Evolutionary conservation across 1,140 invertebrate genomes (phyloP).

Genomic region (Aleiodes sp.): DNA sequence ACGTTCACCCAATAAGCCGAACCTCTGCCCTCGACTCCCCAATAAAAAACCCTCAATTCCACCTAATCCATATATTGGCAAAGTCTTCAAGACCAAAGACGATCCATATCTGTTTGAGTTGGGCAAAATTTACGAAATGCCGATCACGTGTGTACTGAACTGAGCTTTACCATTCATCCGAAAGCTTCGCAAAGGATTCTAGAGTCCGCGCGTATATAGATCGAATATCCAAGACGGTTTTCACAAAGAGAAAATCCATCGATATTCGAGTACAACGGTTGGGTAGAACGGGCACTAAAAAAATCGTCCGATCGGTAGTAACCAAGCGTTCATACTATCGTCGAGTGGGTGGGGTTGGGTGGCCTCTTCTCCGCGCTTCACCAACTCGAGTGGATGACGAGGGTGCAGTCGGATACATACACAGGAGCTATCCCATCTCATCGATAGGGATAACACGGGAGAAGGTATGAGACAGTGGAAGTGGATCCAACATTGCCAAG

Average conservation of each 20-base stretch:
- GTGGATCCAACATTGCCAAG: no score
- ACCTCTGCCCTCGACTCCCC: no score
- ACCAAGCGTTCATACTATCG: no score
- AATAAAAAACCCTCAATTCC: no score
- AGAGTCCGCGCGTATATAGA: background rate
- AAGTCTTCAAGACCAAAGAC: background rate
- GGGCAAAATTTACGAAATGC: constrained; percentile 32
- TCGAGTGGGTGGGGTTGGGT: background rate
- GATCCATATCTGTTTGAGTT: background rate
- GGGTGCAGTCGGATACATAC: constrained; percentile 18
- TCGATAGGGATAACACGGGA: background rate
- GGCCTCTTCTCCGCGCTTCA: background rate
- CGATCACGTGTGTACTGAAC: constrained; percentile 41
- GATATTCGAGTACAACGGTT: background rate
- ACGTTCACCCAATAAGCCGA: no score
- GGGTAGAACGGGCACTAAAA: background rate
- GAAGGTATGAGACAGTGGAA: background rate
- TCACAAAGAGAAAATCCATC: background rate
- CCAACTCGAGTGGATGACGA: constrained; percentile 28
- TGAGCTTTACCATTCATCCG: constrained; percentile 40
- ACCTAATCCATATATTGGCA: no score
- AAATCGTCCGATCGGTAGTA: no score
- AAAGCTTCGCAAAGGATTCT: background rate
- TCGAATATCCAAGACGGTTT: background rate
- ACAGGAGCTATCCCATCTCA: background rate